A percentile compares a stretch with the other conserved stretches of the same genome.
phyloP scores from a whole-genome alignment of 2,113 vertebrate species.

The Percopsis transmontana region DNA sequence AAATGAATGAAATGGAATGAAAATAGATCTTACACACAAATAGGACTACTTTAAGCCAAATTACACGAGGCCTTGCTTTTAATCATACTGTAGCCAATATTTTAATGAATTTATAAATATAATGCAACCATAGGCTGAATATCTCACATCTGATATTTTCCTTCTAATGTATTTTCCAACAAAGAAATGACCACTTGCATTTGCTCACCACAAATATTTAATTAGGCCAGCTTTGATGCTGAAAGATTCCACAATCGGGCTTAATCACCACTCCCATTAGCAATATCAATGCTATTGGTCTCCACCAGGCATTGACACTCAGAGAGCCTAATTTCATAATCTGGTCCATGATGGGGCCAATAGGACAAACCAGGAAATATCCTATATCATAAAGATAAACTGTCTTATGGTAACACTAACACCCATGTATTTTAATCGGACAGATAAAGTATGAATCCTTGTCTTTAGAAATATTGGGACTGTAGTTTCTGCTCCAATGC shows the following conservation, averaged over 20 bases:
- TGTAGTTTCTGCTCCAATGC: conserved; percentile 32
- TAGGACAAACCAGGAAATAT: conserved; percentile 62
- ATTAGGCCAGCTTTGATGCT: conserved; percentile 56
- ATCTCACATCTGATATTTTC: conserved; percentile 7
- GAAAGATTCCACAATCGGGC: conserved; percentile 54
- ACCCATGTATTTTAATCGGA: conserved; percentile 68
- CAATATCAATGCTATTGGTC: conserved; percentile 46
- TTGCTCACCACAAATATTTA: conserved; percentile 37
- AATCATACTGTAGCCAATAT: conserved; percentile 4
- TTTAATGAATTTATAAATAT: conserved; percentile 28
- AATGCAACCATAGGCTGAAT: conserved; percentile 1
- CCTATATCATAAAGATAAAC: conserved; percentile 39
- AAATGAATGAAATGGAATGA: too few relatives aligned
- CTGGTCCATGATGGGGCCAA: conserved; percentile 64
- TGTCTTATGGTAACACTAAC: conserved; percentile 50
- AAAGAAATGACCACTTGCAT: conserved; percentile 33
- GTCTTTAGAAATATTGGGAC: conserved; percentile 32
- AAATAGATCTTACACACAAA: too few relatives aligned
- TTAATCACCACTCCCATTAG: conserved; percentile 59
- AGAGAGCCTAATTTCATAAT: conserved; percentile 68
- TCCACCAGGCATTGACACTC: conserved; percentile 49
- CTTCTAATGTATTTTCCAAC: conserved; percentile 20
- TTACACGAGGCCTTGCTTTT: conserved; percentile 12
- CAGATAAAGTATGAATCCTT: conserved; percentile 36
- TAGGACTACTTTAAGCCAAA: neutral